Base-by-base conservation (phyloP, 2,113 vertebrate genomes). In the Pterocles gutturalis region DNA sequence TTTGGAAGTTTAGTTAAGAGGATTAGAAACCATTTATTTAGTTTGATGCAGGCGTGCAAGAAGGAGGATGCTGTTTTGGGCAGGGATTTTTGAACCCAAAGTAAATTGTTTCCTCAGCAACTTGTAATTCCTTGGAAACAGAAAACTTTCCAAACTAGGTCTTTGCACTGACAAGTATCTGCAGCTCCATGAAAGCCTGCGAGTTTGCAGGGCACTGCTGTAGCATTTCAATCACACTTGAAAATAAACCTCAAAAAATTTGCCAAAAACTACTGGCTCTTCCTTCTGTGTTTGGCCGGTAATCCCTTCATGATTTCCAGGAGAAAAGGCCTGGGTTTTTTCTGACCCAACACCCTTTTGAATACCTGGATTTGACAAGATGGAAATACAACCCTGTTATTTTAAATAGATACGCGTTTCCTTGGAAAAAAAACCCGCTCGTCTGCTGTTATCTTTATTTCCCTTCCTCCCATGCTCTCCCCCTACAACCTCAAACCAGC, bases 51-150 rank as follows among this genome's bases (percentile, higher is more conserved):
- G 45, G 36, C 8, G 31, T 10, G 26, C 64, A 72, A 72, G 24
- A 61, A 0, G 5, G 41, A 55, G 28, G 60, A 69, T 4, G n/a
- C 58, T 4, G 33, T 70, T 83, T 43, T 2, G 21, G 70, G 28
- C 46, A 67, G 28, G n/a, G 48, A 84, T 94, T 92, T 97, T 96
- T 96, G 76, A 91, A 84, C 85, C 84, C 29, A 2, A 91, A 79
- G 57, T 75, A 43, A 96, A 86, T 51, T 46, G 83, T 91, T 58
- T 88, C 94, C 96, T 87, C 86, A 97, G 91, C 90, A 97, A 93
- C 93, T 76, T 41, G 41, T 25, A 58, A 65, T 26, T 88, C 92
- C 53, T 53, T 81, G 49, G 90, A 60, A 83, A 93, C 88, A 43
- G 46, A 92, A 89, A 87, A 75, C 70, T 78, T 72, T 90, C 34